Evolutionary conservation across 2,888 invertebrate species (phyloP).

Genomic region (Cataglyphis albicans): DNA sequence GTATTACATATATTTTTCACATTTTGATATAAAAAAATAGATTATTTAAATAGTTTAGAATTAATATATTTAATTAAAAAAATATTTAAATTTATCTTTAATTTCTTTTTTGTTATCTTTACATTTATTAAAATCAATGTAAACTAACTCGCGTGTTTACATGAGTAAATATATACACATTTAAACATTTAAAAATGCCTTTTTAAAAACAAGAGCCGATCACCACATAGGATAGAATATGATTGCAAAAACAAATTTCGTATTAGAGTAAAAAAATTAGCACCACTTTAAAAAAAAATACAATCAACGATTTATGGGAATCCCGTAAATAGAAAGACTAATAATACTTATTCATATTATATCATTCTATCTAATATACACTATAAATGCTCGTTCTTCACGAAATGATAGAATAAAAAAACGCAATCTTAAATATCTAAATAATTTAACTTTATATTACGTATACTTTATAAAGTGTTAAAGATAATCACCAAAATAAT

Average conservation of each 20-base stretch:
- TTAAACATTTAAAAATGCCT: conserved; percentile 8
- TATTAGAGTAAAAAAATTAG: conserved; percentile 37
- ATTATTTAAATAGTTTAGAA: neutral
- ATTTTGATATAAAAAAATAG: conserved; percentile 15
- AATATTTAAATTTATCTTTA: conserved; percentile 2
- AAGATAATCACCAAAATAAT: neutral
- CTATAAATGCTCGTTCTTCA: conserved; percentile 41
- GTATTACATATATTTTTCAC: neutral
- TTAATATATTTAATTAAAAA: conserved; percentile 1
- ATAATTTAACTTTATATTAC: conserved; percentile 38
- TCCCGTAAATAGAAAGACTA: neutral
- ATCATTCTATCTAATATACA: conserved; percentile 25
- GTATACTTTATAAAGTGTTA: neutral
- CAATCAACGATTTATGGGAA: neutral
- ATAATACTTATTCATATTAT: conserved; percentile 23
- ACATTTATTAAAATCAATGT: conserved; percentile 38
- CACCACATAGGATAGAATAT: conserved; percentile 21
- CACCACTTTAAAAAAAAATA: conserved; percentile 18
- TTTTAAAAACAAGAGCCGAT: conserved; percentile 26
- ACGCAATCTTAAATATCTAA: conserved; percentile 11
- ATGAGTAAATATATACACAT: conserved; percentile 15
- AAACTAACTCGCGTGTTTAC: conserved; percentile 21
- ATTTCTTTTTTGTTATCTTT: conserved; percentile 12
- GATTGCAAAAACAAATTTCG: conserved; percentile 28
- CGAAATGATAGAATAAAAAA: conserved; percentile 32